Evolutionary conservation across 2,888 invertebrate genomes (phyloP).

Genomic region (Bombyx huttoni): DNA sequence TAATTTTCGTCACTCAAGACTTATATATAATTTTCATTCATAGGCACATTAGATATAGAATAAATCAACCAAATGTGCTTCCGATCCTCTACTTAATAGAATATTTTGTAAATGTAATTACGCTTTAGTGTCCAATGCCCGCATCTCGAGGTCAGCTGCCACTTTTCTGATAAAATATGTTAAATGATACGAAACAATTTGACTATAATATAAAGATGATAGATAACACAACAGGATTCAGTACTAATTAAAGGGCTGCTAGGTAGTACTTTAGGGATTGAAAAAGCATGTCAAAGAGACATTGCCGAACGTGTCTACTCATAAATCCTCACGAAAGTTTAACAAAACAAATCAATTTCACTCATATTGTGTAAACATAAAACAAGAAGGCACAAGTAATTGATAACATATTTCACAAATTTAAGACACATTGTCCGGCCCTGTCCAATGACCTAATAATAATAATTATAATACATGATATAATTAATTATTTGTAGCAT

Average conservation of each 20-base stretch:
- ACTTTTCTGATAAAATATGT: conserved; percentile 32
- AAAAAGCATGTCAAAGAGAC: conserved; percentile 55
- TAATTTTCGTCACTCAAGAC: conserved; percentile 57
- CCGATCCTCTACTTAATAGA: conserved; percentile 60
- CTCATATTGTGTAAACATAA: conserved; percentile 59
- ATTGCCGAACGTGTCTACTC: conserved; percentile 53
- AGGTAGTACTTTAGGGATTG: conserved; percentile 37
- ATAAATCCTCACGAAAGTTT: conserved; percentile 39
- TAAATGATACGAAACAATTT: conserved; percentile 30
- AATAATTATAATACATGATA: conserved; percentile 65
- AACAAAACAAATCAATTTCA: conserved; percentile 69
- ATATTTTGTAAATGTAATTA: conserved; percentile 40
- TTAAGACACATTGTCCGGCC: conserved; percentile 54
- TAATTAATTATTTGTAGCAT: conserved; percentile 69
- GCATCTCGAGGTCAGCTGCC: conserved; percentile 56
- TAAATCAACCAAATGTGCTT: conserved; percentile 65
- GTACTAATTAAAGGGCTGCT: conserved; percentile 38
- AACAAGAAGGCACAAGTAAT: conserved; percentile 67
- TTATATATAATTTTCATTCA: conserved; percentile 69
- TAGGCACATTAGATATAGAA: conserved; percentile 70
- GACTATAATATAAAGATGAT: conserved; percentile 48
- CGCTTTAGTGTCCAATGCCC: conserved; percentile 55
- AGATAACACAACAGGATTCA: conserved; percentile 43
- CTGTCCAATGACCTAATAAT: conserved; percentile 54
- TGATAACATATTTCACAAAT: conserved; percentile 60